Evolutionary conservation across 2,113 vertebrate genomes (phyloP), one percentile per base, ranked within the genome.

Genomic region (Spilogale gracilis): DNA sequence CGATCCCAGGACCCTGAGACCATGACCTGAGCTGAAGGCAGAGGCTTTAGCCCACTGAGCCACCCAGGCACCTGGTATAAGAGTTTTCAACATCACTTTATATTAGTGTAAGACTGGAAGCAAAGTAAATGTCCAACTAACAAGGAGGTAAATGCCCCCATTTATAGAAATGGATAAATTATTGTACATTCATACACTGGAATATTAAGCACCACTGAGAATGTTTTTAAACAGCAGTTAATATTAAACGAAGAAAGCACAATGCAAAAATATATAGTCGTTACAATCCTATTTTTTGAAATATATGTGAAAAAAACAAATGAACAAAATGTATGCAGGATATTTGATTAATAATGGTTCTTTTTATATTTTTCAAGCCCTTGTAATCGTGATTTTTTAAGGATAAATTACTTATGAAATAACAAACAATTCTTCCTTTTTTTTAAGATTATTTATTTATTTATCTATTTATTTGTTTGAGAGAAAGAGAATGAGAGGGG

Each of bases 161-260:
- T 50, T 96, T 63, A 56, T 7, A 97, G 13, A 89, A 91, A 50
- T 50, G 7, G 60, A 76, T 92, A 58, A 30, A 38, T 58, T 91
- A 71, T 30, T 80, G 2, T 48, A 38, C 27, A 48, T 54, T 60
- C 25, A 63, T 63, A 58, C 45, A 78, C 11, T 78, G 14, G 21
- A 76, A 86, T 82, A 63, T 58, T 94, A 91, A 95, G 20, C 45
- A 61, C 30, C 25, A 82, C 81, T 91, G 82, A 87, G 20, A 90
- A 43, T 54, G 20, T 52, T 78, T 85, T 54, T 23, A 56, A 93
- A 27, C 2, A 82, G 7, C 60, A 91, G 60, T 60, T 84, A 91
- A 45, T 38, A 54, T 30, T 71, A 94, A 84, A 6, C n/a, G 18
- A 81, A 65, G 56, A 52, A 1, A 95, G 5, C 6, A 86, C 71